These are phyloP conservation scores for Melitaea cinxia DNA, from an alignment of 1,140 invertebrate species.

Conservation along the genomic window DNA sequence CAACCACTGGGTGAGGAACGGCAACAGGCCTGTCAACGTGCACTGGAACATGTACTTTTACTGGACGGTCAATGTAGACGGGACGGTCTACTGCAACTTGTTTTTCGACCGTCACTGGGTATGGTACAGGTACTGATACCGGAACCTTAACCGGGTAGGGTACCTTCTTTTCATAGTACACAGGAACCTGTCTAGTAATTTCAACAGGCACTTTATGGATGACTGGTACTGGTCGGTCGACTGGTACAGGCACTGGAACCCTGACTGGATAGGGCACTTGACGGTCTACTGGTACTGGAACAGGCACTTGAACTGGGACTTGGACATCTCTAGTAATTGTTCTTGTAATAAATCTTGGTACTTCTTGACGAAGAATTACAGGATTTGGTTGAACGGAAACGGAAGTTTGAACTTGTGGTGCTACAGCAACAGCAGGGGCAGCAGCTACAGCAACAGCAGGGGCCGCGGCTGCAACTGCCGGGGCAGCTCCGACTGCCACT, in stretches of 20 bases:
- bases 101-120: constrained; percentile 71
- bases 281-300: constrained; percentile 79
- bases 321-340: constrained; percentile 82
- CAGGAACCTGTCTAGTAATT: constrained; percentile 84
- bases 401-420: constrained; percentile 81
- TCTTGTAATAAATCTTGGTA: constrained; percentile 81
- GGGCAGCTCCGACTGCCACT: constrained; percentile 50
- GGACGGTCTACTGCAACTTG: constrained; percentile 72
- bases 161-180: constrained; percentile 73
- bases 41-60: constrained; percentile 68
- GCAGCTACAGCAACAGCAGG: constrained; percentile 61
- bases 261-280: constrained; percentile 71
- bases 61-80: constrained; percentile 71
- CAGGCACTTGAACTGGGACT: constrained; percentile 83
- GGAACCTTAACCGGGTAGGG: constrained; percentile 71
- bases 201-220: constrained; percentile 73
- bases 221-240: constrained; percentile 66
- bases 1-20: constrained; percentile 64
- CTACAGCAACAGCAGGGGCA: constrained; percentile 45
- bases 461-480: constrained; percentile 56
- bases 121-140: constrained; percentile 65
- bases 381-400: constrained; percentile 82
- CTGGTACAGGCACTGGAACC: constrained; percentile 80
- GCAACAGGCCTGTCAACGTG: constrained; percentile 65
- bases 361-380: constrained; percentile 83